These are phyloP conservation scores for Phenganax marumi DNA, from an alignment of 92 coral and sea anemone species.

Conservation along the genomic window DNA sequence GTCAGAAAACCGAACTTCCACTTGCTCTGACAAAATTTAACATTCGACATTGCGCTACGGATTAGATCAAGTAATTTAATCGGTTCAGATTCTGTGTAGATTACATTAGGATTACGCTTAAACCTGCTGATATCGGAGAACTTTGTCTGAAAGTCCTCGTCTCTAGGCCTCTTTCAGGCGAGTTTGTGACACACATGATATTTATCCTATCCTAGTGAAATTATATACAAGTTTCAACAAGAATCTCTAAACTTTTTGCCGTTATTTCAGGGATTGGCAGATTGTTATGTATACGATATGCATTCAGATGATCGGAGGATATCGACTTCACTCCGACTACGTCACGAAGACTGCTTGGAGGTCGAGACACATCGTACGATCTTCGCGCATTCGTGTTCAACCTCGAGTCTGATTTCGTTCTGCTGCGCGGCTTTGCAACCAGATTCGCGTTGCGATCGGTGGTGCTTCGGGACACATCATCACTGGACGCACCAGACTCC, in stretches of 20 bases:
- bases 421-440: not conserved
- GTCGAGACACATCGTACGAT: conserved; percentile 16
- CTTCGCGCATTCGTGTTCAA: not conserved
- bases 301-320: conserved; percentile 32
- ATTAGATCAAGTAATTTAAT: too few relatives aligned
- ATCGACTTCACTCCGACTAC: conserved; percentile 28
- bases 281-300: not conserved
- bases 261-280: not conserved
- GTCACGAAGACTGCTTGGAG: conserved; percentile 10
- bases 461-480: not conserved
- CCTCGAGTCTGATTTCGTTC: conserved; percentile 8
- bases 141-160: too few relatives aligned
- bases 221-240: conserved; percentile 38
- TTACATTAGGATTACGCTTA: too few relatives aligned
- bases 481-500: not conserved
- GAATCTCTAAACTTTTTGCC: conserved; percentile 33
- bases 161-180: too few relatives aligned
- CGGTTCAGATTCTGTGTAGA: too few relatives aligned
- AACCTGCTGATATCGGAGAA: too few relatives aligned
- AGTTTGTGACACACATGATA: too few relatives aligned
- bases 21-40: not conserved
- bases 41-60: too few relatives aligned
- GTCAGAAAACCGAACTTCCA: conserved; percentile 4
- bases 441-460: not conserved
- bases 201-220: not conserved